Conservation (phyloP, 2,888 invertebrate genomes). For the Iselma pallidipennis region DNA sequence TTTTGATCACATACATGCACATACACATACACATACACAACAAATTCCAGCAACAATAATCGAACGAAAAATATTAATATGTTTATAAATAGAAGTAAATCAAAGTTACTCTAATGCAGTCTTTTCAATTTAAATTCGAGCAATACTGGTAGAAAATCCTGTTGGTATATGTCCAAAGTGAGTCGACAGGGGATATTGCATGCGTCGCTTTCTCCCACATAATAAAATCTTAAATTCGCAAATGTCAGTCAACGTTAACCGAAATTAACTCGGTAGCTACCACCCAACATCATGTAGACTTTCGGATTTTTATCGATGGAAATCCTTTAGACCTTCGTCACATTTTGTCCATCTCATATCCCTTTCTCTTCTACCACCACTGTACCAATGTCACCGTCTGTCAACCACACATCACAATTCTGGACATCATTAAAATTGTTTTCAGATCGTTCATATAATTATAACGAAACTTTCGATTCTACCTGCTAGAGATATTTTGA, state of each 20-base stretch:
- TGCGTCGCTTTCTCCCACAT: constrained; percentile 29
- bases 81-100: not conserved
- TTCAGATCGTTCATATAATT: not conserved
- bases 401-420: not conserved
- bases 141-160: constrained; percentile 17
- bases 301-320: constrained; percentile 35
- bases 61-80: not conserved
- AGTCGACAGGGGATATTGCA: constrained; percentile 34
- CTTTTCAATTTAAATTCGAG: not conserved
- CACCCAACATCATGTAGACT: constrained; percentile 36
- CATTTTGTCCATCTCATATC: constrained; percentile 16
- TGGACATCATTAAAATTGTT: constrained; percentile 20
- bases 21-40: not conserved
- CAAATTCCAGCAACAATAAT: not conserved
- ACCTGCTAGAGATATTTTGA: not conserved
- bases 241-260: constrained; percentile 40
- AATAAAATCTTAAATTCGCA: constrained; percentile 39
- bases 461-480: not conserved
- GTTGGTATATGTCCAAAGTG: constrained; percentile 24
- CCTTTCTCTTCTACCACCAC: not conserved
- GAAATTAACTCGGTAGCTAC: constrained; percentile 35
- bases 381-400: not conserved
- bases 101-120: not conserved
- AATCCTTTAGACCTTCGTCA: constrained; percentile 35
- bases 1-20: not conserved